Conservation (phyloP, 2,113 vertebrate species). For the Dipodomys spectabilis region DNA sequence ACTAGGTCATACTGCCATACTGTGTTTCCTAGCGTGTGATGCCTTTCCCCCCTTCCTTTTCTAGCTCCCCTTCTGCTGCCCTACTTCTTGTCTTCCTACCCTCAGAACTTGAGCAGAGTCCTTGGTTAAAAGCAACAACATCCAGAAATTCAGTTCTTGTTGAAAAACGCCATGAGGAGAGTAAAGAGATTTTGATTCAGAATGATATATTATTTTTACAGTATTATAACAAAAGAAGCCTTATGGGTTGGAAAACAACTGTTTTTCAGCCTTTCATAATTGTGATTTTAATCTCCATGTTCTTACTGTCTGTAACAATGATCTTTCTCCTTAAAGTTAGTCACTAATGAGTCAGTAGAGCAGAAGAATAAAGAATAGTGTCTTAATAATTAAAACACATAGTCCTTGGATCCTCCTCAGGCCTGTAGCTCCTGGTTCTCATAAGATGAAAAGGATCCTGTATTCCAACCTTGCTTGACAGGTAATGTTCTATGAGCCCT, state of each 20-base stretch:
- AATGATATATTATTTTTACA: neutral
- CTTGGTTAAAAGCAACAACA: neutral
- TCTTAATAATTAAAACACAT: neutral
- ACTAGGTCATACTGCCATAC: slow-evolving; percentile 26
- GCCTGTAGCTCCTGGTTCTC: neutral
- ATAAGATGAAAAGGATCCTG: slow-evolving; percentile 38
- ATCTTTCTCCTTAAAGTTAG: neutral
- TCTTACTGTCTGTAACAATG: neutral
- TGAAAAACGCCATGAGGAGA: neutral
- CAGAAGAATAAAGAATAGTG: slow-evolving; percentile 18
- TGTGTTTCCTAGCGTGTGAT: neutral
- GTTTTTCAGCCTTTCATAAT: neutral
- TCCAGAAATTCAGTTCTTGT: slow-evolving; percentile 21
- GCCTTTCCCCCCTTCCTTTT: neutral
- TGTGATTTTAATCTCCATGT: neutral
- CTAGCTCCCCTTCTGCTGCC: slow-evolving; percentile 17
- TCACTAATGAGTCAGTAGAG: neutral
- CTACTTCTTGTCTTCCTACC: slow-evolving; percentile 37
- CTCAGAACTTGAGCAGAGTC: neutral
- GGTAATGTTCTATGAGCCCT: neutral
- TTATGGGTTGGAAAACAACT: neutral
- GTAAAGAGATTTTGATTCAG: neutral
- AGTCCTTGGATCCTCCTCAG: neutral
- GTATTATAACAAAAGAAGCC: too few species aligned
- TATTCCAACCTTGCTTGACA: neutral